Percentiles rank a stretch among this genome's conserved stretches.
phyloP scores from a whole-genome alignment of 2,797 vertebrate species.

The Monodelphis domestica region DNA sequence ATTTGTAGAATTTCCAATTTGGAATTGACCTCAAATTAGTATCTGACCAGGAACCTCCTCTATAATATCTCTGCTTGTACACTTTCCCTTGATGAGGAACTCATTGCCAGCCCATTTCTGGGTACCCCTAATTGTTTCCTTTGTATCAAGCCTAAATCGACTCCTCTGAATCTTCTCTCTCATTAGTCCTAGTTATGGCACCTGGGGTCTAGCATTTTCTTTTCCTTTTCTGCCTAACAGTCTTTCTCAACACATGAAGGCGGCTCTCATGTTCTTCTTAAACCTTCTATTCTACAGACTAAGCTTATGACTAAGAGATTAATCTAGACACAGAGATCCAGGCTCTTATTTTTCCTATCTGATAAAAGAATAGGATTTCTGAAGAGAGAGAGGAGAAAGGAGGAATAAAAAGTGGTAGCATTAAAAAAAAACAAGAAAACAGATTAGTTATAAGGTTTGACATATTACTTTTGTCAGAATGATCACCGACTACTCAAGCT shows the following conservation, averaged over 20 bases:
- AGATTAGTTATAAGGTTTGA: not conserved
- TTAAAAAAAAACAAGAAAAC: not conserved
- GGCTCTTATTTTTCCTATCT: not conserved
- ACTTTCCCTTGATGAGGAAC: not conserved
- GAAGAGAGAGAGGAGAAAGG: not conserved
- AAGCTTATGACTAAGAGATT: not conserved
- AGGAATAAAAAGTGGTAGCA: not conserved
- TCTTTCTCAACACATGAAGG: not conserved
- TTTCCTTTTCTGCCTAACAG: not conserved
- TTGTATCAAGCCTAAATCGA: not conserved
- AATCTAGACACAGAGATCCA: not conserved
- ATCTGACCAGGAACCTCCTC: not conserved
- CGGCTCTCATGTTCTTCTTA: not conserved
- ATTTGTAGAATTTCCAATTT: not conserved
- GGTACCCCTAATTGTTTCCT: not conserved
- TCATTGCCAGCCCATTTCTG: not conserved
- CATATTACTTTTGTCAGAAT: not conserved
- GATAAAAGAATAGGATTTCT: not conserved
- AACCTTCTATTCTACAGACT: not conserved
- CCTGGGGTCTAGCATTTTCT: too few species aligned
- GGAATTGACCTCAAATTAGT: not conserved
- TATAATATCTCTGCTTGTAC: not conserved
- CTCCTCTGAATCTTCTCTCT: not conserved
- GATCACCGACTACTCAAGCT: not conserved
- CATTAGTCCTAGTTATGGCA: not conserved